Conservation (phyloP, 2,888 invertebrate genomes). For the Stenchaetothrips biformis region DNA sequence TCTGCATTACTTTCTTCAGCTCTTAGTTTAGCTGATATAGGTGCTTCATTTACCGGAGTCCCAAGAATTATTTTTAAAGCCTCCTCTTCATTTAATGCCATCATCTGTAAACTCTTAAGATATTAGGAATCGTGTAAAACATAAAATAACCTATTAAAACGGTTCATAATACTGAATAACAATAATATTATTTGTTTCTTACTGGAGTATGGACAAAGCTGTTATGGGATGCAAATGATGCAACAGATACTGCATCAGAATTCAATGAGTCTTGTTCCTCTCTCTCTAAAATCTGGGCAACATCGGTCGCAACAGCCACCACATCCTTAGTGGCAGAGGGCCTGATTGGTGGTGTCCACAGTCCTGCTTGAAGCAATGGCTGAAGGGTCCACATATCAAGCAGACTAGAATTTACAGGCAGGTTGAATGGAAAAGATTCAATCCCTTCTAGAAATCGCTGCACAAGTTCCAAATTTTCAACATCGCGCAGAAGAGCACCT, state of each 20-base stretch:
- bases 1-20: background rate
- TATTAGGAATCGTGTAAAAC: too few relatives aligned
- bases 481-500: constrained; percentile 76
- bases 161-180: too few relatives aligned
- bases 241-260: constrained; percentile 32
- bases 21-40: constrained; percentile 34
- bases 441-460: constrained; percentile 71
- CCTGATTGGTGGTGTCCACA: constrained; percentile 76
- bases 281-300: constrained; percentile 56
- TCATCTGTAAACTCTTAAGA: background rate
- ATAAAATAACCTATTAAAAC: too few relatives aligned
- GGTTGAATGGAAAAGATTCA: constrained; percentile 59
- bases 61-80: constrained; percentile 64
- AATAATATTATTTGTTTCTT: constrained; percentile 40
- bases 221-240: constrained; percentile 31
- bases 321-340: constrained; percentile 55
- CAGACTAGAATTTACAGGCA: constrained; percentile 79
- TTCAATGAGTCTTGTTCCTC: constrained; percentile 31
- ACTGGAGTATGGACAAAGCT: constrained; percentile 42
- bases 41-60: constrained; percentile 45
- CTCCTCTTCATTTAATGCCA: constrained; percentile 63
- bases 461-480: constrained; percentile 72
- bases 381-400: constrained; percentile 85
- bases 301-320: constrained; percentile 54
- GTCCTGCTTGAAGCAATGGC: constrained; percentile 75